Evolutionary conservation across 2,888 invertebrate genomes (phyloP), one percentile per base, ranked within the genome.

Genomic region (Saturnia japonica): DNA sequence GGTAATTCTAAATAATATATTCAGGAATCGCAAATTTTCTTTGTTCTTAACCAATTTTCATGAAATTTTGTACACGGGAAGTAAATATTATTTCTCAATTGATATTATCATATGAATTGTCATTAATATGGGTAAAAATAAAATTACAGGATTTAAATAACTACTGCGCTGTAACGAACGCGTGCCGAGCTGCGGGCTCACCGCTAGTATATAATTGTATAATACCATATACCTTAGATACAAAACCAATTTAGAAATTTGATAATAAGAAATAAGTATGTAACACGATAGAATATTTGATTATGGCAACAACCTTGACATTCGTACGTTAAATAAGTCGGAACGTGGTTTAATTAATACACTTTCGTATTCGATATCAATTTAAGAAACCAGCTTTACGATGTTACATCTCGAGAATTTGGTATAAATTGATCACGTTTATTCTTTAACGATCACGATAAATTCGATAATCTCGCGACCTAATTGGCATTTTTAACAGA

Each of bases 321-420:
- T 80, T 79, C 28, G 71, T 74, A 74, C 70, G 69, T 72, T 78
- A 75, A 76, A 74, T 75, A 73, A 75, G 69, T 75, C 42, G 70
- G 45, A 68, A 62, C 68, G 68, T 73, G 73, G 69, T 72, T 77
- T 76, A 77, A 76, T 75, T 72, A 76, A 74, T 74, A 68, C 74
- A 77, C 75, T 78, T 80, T 78, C 71, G 62, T 76, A 74, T 73
- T 72, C 70, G 70, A 73, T 72, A 73, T 74, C 45, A 47, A 71
- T 77, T 78, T 62, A 43, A 40, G 72, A 75, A 78, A 74, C 71
- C 73, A 72, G 71, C 51, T 76, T 77, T 72, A 75, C 73, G 77
- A 78, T 74, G 76, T 69, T 66, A 70, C 71, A 70, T 76, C 73
- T 73, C 69, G 67, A 72, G 73, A 71, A 70, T 70, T 72, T 68